Percentiles rank a stretch among this genome's conserved stretches.
Evolutionary conservation across 1,140 invertebrate species (phyloP).

Genomic region (Formica selysi): DNA sequence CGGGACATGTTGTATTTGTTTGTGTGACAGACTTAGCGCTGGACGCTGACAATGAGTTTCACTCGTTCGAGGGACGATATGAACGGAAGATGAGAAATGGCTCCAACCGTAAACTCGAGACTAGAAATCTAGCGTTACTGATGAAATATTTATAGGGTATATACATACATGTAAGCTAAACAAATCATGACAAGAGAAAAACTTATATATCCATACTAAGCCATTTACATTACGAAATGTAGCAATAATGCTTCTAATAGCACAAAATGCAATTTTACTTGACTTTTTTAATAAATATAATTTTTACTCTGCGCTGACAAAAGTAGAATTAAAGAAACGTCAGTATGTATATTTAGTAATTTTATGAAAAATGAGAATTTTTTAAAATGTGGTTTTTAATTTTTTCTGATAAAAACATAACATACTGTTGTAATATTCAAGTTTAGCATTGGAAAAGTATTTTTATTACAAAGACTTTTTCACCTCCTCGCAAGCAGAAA

Average conservation of each 20-base stretch:
- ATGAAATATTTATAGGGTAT: background rate
- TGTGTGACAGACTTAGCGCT: conserved; percentile 28
- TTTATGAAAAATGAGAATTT: background rate
- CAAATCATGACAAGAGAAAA: background rate
- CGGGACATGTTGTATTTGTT: background rate
- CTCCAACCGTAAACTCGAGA: background rate
- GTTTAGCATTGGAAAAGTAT: background rate
- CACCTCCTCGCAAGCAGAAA: background rate
- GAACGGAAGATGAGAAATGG: conserved; percentile 37
- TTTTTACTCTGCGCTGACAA: background rate
- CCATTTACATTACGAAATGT: background rate
- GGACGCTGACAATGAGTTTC: conserved; percentile 18
- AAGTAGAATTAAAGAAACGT: background rate
- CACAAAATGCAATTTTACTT: background rate
- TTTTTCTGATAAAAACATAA: background rate
- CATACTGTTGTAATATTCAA: background rate
- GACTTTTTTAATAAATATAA: background rate
- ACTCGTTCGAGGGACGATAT: background rate
- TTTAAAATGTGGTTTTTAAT: background rate
- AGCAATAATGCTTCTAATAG: background rate
- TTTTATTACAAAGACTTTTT: background rate
- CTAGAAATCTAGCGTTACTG: background rate
- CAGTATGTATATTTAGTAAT: background rate
- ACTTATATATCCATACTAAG: background rate
- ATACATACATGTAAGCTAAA: background rate